phyloP scores from a whole-genome alignment of 2,113 vertebrate species.

The Rattus rattus region DNA sequence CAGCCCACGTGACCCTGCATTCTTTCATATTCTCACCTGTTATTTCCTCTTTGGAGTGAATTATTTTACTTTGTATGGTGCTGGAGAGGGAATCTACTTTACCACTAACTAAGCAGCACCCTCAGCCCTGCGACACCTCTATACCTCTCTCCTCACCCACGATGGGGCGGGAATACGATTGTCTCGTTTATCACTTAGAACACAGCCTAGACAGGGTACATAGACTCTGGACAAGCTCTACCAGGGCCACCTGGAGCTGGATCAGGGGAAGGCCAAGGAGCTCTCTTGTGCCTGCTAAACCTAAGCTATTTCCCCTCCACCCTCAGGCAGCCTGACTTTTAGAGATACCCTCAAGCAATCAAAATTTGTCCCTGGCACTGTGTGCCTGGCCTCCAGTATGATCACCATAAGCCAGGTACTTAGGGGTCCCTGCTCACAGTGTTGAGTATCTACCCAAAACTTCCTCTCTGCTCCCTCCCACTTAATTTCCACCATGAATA shows the following conservation, averaged over 20 bases:
- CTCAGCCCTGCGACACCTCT: too few species aligned
- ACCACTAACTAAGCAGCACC: background rate
- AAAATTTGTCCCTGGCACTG: background rate
- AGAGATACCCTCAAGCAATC: background rate
- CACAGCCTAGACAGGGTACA: background rate
- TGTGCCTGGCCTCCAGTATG: background rate
- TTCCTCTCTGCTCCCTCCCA: background rate
- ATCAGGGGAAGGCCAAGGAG: background rate
- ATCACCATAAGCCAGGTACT: background rate
- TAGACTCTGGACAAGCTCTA: background rate
- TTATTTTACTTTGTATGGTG: background rate
- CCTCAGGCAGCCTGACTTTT: background rate
- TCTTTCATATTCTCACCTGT: background rate
- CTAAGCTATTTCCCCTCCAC: background rate
- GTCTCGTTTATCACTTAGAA: background rate
- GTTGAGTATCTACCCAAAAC: accelerated
- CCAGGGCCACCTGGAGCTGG: background rate
- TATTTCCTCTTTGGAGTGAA: accelerated
- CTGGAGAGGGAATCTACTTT: background rate
- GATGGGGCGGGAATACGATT: accelerated
- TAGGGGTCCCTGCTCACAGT: background rate
- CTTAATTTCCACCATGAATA: background rate
- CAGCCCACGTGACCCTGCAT: background rate
- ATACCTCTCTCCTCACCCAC: too few species aligned
- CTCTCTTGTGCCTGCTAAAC: background rate